phyloP scores from a whole-genome alignment of 64 coral and sea anemone species.

The Stichodactyla mertensii region DNA sequence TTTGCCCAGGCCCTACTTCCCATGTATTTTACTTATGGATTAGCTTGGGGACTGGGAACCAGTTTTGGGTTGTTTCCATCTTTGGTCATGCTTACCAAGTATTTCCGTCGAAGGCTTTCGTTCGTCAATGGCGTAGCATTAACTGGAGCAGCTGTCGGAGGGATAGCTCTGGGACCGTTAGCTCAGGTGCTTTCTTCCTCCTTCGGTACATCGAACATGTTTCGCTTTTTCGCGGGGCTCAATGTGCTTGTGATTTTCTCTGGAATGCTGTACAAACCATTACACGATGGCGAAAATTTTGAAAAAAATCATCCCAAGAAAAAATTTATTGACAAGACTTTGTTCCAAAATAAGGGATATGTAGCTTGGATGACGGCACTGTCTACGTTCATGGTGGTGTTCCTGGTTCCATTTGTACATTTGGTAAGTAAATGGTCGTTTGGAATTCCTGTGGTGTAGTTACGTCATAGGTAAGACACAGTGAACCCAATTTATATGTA shows the following conservation, averaged over 20 bases:
- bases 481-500: too few species aligned
- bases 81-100: conserved; percentile 32
- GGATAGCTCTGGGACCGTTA: conserved; percentile 12
- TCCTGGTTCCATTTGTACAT: conserved; percentile 50
- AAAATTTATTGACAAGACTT: not conserved
- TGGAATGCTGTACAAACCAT: conserved; percentile 15
- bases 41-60: conserved; percentile 39
- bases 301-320: not conserved
- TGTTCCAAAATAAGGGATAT: conserved; percentile 29
- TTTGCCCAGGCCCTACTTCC: conserved; percentile 15
- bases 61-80: conserved; percentile 43
- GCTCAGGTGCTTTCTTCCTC: not conserved
- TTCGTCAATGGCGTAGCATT: conserved; percentile 33
- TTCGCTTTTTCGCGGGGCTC: conserved; percentile 24
- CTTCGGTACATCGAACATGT: conserved; percentile 22
- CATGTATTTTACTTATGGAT: conserved; percentile 29
- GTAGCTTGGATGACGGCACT: conserved; percentile 5
- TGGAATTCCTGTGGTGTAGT: not conserved
- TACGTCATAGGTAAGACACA: too few species aligned
- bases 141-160: conserved; percentile 20
- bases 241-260: conserved; percentile 24
- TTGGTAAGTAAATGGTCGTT: conserved; percentile 29
- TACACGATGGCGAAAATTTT: not conserved
- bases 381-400: conserved; percentile 34
- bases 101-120: conserved; percentile 27